Conservation (phyloP, 2,113 vertebrate species). For the Eptatretus burgeri region DNA sequence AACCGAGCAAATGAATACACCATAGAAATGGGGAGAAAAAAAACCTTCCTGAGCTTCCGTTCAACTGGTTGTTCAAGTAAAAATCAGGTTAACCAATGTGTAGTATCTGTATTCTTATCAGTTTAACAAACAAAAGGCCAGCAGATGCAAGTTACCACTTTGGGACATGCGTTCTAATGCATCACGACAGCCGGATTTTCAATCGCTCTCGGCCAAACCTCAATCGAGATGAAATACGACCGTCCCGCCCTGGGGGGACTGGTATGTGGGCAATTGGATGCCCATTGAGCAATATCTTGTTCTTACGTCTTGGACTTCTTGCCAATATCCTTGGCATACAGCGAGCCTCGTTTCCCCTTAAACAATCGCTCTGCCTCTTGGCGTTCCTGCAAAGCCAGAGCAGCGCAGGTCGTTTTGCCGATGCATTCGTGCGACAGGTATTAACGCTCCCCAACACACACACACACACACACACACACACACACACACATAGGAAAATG, state of each 20-base stretch:
- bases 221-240: no score
- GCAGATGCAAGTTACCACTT: no score
- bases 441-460: constrained; percentile 16
- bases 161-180: no score
- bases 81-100: constrained; percentile 31
- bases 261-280: no score
- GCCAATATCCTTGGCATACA: constrained; percentile 98
- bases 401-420: no score
- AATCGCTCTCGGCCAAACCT: no score
- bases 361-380: constrained; percentile 99
- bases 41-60: constrained; percentile 25
- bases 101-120: constrained; percentile 83
- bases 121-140: constrained; percentile 38
- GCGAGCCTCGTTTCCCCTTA: constrained; percentile 97
- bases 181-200: no score
- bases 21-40: not conserved
- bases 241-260: no score
- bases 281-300: no score
- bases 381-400: constrained; percentile 36
- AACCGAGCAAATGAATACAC: not conserved
- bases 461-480: not conserved
- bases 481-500: not conserved
- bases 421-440: constrained; percentile 40
- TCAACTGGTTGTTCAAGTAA: constrained; percentile 24
- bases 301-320: constrained; percentile 98